Evolutionary conservation across 2,113 vertebrate genomes (phyloP).

Genomic region (Marmota monax): DNA sequence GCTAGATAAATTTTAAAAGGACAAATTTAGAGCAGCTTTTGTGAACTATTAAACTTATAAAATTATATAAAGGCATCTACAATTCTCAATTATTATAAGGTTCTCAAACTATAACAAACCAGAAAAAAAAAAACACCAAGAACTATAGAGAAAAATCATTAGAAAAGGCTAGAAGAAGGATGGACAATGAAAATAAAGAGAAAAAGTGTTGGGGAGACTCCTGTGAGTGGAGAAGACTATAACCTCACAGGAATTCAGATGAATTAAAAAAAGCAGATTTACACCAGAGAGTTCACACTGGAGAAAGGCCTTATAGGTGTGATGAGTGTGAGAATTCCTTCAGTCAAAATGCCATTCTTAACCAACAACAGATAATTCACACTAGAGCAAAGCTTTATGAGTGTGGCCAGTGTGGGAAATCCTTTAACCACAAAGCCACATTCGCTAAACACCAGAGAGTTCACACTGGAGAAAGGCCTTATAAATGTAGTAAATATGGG

Average conservation of each 20-base stretch:
- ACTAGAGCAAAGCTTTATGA: too few species aligned
- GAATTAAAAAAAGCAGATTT: neutral
- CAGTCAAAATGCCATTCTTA: too few species aligned
- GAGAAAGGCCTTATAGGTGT: too few species aligned
- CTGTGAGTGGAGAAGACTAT: neutral
- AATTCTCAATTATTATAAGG: conserved; percentile 21
- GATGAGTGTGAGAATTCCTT: too few species aligned
- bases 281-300: neutral
- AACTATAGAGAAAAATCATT: conserved; percentile 13
- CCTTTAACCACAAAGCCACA: too few species aligned
- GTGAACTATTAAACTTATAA: conserved; percentile 9
- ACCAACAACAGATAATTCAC: too few species aligned
- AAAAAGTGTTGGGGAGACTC: neutral
- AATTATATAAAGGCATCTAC: conserved; percentile 1
- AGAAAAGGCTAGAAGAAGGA: neutral
- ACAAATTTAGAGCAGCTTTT: conserved; percentile 26
- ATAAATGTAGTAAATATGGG: too few species aligned
- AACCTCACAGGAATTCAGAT: neutral
- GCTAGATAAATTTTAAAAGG: conserved; percentile 86
- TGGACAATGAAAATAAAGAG: neutral
- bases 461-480: too few species aligned
- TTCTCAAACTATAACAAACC: conserved; percentile 27
- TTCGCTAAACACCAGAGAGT: too few species aligned
- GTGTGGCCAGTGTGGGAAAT: too few species aligned
- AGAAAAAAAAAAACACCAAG: conserved; percentile 24